Evolutionary conservation across 2,113 vertebrate species (phyloP).

Genomic region (Callorhinus ursinus): DNA sequence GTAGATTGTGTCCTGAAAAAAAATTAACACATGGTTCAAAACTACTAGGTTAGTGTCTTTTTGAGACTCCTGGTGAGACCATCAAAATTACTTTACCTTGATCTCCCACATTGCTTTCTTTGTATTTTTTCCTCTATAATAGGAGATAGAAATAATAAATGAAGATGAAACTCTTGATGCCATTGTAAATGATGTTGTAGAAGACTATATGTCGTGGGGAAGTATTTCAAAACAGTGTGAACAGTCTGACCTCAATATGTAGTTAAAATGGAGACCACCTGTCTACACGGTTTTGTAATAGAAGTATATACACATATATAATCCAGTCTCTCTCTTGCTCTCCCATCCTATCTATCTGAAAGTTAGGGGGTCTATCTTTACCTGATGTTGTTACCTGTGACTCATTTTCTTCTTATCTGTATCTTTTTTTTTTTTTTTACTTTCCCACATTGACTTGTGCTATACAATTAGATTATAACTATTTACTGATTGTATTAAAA

Average conservation of each 20-base stretch:
- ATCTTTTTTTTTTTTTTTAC: not conserved
- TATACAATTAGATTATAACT: not conserved
- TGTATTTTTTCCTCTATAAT: not conserved
- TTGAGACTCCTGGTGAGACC: not conserved
- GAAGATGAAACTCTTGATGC: not conserved
- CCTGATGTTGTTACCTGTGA: not conserved
- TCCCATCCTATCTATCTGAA: not conserved
- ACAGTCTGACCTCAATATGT: not conserved
- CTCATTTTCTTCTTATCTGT: not conserved
- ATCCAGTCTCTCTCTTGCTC: not conserved
- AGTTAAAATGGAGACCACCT: not conserved
- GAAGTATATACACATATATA: not conserved
- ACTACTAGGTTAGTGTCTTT: not conserved
- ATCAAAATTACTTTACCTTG: not conserved
- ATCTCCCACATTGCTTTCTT: not conserved
- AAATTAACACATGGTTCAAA: not conserved
- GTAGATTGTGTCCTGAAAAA: constrained; percentile 21
- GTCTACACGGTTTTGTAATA: not conserved
- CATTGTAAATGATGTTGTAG: not conserved
- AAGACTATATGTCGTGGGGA: not conserved
- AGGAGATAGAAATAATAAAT: not conserved
- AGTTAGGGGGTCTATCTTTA: not conserved
- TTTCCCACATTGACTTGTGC: not conserved
- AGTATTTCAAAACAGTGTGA: not conserved
- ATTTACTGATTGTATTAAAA: not conserved